Percentiles rank a stretch among this genome's conserved stretches.
These are phyloP conservation scores for Ophonus ardosiacus DNA, from an alignment of 2,888 invertebrate genomes.

Conservation along the genomic window DNA sequence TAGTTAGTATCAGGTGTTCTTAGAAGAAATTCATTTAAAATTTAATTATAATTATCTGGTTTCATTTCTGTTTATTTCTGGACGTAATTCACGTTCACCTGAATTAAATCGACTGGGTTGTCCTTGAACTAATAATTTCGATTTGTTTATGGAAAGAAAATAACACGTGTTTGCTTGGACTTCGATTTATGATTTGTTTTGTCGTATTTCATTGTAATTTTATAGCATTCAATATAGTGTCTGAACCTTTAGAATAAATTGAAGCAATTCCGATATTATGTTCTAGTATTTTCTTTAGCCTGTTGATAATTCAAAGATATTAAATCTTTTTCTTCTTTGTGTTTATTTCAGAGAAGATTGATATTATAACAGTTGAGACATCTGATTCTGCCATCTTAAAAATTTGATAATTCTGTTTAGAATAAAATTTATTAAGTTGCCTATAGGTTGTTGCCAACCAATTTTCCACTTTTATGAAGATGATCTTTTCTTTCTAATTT, in stretches of 20 bases:
- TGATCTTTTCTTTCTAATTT: not conserved
- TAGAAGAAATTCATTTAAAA: not conserved
- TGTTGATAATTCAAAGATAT: no score
- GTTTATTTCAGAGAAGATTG: no score
- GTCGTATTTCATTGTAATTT: not conserved
- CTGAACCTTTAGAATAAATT: no score
- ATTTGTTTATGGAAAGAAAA: constrained; percentile 10
- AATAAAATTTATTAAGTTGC: not conserved
- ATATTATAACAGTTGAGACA: no score
- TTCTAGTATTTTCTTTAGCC: no score
- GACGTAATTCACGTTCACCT: not conserved
- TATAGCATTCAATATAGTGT: no score
- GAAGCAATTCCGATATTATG: no score
- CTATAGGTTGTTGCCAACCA: not conserved
- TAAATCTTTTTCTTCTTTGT: no score
- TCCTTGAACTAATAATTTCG: constrained; percentile 27
- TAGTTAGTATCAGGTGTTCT: not conserved
- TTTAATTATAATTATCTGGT: not conserved
- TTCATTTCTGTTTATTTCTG: not conserved
- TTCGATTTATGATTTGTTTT: constrained; percentile 13
- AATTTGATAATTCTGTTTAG: no score
- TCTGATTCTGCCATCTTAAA: no score
- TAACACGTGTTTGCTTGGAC: not conserved
- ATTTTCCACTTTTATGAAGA: not conserved
- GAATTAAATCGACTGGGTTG: not conserved